phyloP scores from a whole-genome alignment of 2,888 invertebrate genomes.

The Amphimallon solstitiale region DNA sequence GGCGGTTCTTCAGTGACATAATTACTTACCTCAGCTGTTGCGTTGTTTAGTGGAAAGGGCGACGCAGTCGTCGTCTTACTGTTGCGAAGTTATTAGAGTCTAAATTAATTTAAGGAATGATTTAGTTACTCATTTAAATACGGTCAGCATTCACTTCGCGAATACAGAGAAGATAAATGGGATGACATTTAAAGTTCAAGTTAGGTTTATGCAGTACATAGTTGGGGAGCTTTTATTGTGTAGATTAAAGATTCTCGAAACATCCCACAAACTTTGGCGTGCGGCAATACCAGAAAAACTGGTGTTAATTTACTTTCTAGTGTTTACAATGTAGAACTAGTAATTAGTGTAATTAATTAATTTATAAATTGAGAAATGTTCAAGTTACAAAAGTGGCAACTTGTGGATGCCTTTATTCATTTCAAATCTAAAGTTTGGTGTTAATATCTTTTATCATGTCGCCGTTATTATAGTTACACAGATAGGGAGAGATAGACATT shows the following conservation, averaged over 20 bases:
- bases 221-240: not conserved
- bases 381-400: too few relatives aligned
- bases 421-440: too few relatives aligned
- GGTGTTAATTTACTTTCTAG: too few relatives aligned
- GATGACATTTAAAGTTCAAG: slow-evolving; percentile 2
- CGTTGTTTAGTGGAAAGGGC: slow-evolving; percentile 11
- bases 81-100: slow-evolving; percentile 22
- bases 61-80: slow-evolving; percentile 10
- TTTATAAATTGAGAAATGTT: too few relatives aligned
- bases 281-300: too few relatives aligned
- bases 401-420: too few relatives aligned
- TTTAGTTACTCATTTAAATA: slow-evolving; percentile 27
- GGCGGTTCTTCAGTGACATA: not conserved
- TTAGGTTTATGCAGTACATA: slow-evolving; percentile 8
- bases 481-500: too few relatives aligned
- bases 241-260: not conserved
- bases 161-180: slow-evolving; percentile 18
- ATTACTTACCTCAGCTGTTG: slow-evolving; percentile 28
- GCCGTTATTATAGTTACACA: too few relatives aligned
- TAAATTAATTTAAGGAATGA: slow-evolving; percentile 28
- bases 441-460: too few relatives aligned
- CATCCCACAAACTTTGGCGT: too few relatives aligned
- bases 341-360: too few relatives aligned
- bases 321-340: too few relatives aligned
- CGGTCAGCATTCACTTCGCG: slow-evolving; percentile 11